Percentiles rank a stretch among this genome's conserved stretches.
Conservation (phyloP, 2,888 invertebrate genomes). For the Amitus sp. region DNA sequence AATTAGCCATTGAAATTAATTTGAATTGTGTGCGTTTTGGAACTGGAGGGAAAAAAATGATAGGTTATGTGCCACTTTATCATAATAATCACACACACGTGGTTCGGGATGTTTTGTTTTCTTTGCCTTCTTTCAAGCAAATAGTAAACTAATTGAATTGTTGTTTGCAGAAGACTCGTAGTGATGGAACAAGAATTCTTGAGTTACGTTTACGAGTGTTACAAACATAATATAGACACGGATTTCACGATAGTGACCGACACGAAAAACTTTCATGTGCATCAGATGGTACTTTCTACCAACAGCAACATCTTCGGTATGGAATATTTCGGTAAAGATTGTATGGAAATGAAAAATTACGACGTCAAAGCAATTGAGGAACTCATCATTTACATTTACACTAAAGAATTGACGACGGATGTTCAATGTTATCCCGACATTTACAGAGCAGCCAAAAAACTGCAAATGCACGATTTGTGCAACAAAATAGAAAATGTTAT, state of each 20-base stretch:
- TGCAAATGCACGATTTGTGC: background rate
- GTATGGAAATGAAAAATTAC: background rate
- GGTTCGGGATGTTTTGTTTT: no score
- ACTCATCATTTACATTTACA: background rate
- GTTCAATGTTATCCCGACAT: background rate
- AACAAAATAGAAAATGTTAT: background rate
- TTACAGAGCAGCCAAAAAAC: background rate
- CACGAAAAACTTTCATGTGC: background rate
- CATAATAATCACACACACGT: no score
- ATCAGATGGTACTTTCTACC: background rate
- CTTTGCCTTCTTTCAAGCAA: no score
- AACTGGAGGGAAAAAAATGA: no score
- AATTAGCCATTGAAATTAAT: no score
- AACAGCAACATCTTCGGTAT: background rate
- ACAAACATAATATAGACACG: background rate
- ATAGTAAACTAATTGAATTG: no score
- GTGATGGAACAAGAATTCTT: conserved; percentile 1
- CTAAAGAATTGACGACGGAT: background rate
- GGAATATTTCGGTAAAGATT: background rate
- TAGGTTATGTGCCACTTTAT: no score
- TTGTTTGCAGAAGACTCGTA: no score
- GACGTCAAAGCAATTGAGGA: background rate
- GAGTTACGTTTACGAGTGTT: background rate
- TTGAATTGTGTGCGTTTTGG: no score
- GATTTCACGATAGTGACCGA: background rate